Evolutionary conservation across 2,113 vertebrate genomes (phyloP), one percentile per base, ranked within the genome.

Genomic region (Zosterops hypoxanthus): DNA sequence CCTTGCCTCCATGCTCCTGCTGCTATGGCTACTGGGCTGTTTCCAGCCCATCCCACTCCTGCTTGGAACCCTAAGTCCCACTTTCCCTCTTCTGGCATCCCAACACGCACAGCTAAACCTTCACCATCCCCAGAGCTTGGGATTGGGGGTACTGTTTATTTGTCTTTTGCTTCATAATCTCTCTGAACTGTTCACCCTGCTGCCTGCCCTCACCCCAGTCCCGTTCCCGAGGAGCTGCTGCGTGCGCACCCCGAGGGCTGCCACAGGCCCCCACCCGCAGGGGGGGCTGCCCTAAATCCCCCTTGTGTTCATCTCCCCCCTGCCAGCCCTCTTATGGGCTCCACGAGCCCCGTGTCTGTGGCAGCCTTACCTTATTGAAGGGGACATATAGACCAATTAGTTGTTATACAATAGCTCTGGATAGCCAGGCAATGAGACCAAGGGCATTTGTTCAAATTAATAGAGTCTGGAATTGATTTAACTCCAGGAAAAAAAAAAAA

Each of bases 341-440:
- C 80, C 36, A 26, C 26, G 3, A 95, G 89, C 68, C 68, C 69
- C 3, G 2, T 4, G 22, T 93, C 83, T 95, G 75, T 41, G 42
- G 72, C 59, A 76, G 91, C 47, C 83, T 95, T 68, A 50, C 55
- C 68, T 95, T 96, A 97, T 95, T 92, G 92, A 92, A 94, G 61
- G 77, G 88, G 95, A 96, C 68, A 39, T 82, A 91, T 5, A 83
- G 95, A 90, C 69, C 89, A 97, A 98, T 98, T 97, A 97, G 64
- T 78, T 96, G 97, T 93, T 92, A 97, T 92, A 87, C 95, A 97
- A 97, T 96, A 97, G 91, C 90, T 79, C 92, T 95, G 82, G 33
- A 86, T 66, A 72, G 88, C 84, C 59, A 57, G 66, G 94, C 92
- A 88, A 68, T 61, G 65, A 63, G 75, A 92, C 85, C 59, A 63